phyloP scores from a whole-genome alignment of 2,113 vertebrate genomes.

The Corydoras sp. region DNA sequence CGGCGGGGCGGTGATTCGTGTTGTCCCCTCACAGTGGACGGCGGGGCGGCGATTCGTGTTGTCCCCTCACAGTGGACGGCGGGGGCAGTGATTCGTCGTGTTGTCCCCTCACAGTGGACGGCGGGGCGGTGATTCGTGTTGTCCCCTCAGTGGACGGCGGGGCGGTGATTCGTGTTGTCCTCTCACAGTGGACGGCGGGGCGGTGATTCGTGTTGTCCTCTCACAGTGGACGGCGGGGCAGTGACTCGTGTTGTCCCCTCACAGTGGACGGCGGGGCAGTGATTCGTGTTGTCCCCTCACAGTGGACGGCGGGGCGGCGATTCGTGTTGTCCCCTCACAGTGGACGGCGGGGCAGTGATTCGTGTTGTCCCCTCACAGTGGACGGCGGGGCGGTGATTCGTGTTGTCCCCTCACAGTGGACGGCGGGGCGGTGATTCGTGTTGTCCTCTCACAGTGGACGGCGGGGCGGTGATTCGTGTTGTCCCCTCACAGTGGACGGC shows the following conservation, averaged over 20 bases:
- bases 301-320: too few relatives aligned
- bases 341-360: too few relatives aligned
- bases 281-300: constrained; percentile 44
- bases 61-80: constrained; percentile 48
- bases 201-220: too few relatives aligned
- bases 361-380: constrained; percentile 47
- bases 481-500: constrained; percentile 48
- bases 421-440: too few relatives aligned
- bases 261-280: too few relatives aligned
- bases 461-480: too few relatives aligned
- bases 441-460: constrained; percentile 47
- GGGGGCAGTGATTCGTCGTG: too few relatives aligned
- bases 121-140: too few relatives aligned
- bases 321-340: constrained; percentile 46
- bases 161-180: too few relatives aligned
- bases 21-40: constrained; percentile 47
- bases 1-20: too few relatives aligned
- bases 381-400: too few relatives aligned
- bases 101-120: constrained; percentile 47
- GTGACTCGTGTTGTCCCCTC: constrained; percentile 43
- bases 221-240: constrained; percentile 49
- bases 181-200: constrained; percentile 48
- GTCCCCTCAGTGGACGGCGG: constrained; percentile 47
- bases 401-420: constrained; percentile 46
- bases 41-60: too few relatives aligned